Conservation (phyloP, 2,797 vertebrate species). For the Mycteria americana region DNA sequence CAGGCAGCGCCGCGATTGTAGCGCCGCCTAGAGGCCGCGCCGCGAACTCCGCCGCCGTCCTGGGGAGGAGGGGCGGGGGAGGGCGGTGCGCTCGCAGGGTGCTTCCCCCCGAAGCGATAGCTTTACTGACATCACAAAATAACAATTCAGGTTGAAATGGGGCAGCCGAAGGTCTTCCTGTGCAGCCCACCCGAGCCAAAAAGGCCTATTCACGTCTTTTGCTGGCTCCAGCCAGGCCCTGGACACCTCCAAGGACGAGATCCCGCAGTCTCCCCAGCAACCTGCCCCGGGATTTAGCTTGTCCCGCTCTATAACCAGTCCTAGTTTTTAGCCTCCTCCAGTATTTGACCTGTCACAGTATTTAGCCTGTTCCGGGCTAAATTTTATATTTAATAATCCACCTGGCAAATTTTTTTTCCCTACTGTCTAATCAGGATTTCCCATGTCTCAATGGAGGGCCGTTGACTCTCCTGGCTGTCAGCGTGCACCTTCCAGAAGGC, state of each 20-base stretch:
- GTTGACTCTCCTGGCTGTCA: background rate
- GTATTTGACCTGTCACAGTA: background rate
- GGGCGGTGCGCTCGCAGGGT: no score
- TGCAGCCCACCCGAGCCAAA: background rate
- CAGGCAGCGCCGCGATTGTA: background rate
- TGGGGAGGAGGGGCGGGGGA: no score
- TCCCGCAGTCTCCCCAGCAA: background rate
- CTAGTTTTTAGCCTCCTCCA: background rate
- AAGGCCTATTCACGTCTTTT: background rate
- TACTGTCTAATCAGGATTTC: background rate
- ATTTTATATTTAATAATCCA: background rate
- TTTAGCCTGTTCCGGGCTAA: background rate
- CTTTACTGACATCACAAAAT: background rate
- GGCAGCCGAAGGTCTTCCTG: no score
- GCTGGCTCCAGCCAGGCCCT: background rate
- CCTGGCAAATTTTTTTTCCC: background rate
- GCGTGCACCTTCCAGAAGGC: background rate
- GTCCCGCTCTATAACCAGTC: background rate
- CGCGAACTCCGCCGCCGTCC: background rate
- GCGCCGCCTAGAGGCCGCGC: background rate
- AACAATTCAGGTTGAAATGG: background rate
- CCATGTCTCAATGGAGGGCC: rapidly evolving
- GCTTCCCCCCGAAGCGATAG: background rate
- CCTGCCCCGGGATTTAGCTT: background rate
- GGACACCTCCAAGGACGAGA: background rate